These are phyloP conservation scores for Dryas iulia DNA, from an alignment of 1,140 invertebrate species.

Conservation along the genomic window DNA sequence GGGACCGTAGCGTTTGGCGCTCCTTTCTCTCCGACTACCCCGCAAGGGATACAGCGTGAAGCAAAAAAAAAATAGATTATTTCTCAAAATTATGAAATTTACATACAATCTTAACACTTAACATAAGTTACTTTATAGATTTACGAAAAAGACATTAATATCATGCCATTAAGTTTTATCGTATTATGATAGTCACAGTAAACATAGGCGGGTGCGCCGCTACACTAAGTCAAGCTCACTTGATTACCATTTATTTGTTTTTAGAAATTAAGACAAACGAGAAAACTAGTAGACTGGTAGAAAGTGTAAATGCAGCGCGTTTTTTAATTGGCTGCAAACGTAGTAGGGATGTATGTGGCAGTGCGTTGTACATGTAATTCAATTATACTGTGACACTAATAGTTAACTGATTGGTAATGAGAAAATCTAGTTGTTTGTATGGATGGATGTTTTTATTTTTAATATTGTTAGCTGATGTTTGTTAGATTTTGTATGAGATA, in stretches of 20 bases:
- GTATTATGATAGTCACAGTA: neutral
- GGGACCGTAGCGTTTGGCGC: too few relatives aligned
- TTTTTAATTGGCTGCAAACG: conserved; percentile 45
- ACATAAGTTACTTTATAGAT: too few relatives aligned
- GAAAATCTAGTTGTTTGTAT: neutral
- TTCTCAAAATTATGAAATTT: neutral
- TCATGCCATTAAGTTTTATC: neutral
- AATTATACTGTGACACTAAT: conserved; percentile 9
- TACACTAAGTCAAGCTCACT: conserved; percentile 20
- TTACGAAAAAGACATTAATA: too few relatives aligned
- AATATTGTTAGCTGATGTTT: neutral
- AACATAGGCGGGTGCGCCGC: neutral
- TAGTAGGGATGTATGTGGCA: conserved; percentile 11
- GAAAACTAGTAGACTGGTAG: conserved; percentile 43
- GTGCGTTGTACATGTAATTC: conserved; percentile 11
- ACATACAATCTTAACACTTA: too few relatives aligned
- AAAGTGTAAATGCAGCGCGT: conserved; percentile 50
- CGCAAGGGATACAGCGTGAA: too few relatives aligned
- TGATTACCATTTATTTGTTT: conserved; percentile 53
- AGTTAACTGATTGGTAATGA: neutral
- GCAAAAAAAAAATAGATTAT: too few relatives aligned
- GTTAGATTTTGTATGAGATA: too few relatives aligned
- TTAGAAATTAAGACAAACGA: conserved; percentile 64
- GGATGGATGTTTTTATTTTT: neutral
- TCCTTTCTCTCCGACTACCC: too few relatives aligned